phyloP scores from a whole-genome alignment of 2,888 invertebrate species.

The Leucoptera coffeella region DNA sequence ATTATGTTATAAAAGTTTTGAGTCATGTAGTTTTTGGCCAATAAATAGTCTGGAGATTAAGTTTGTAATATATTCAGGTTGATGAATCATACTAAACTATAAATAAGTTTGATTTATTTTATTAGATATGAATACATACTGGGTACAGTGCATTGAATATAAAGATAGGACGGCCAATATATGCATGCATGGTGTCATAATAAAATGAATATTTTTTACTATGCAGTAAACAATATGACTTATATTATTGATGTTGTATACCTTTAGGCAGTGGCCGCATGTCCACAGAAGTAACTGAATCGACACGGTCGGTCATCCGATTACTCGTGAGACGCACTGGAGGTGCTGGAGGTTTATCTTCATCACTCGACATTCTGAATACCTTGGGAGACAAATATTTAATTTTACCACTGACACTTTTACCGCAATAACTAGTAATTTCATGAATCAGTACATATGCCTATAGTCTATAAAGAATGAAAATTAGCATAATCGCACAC shows the following conservation, averaged over 20 bases:
- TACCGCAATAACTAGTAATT: too few relatives aligned
- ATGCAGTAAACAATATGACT: conserved; percentile 1
- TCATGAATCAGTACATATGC: too few relatives aligned
- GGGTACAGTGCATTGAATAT: not conserved
- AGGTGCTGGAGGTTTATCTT: conserved; percentile 96
- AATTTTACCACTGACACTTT: too few relatives aligned
- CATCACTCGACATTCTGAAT: conserved; percentile 89
- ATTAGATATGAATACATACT: not conserved
- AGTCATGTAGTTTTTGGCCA: too few relatives aligned
- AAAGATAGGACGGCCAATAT: not conserved
- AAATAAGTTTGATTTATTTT: not conserved
- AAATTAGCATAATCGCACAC: too few relatives aligned
- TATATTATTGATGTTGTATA: conserved; percentile 12
- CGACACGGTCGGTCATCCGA: conserved; percentile 69
- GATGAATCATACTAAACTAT: conserved; percentile 1
- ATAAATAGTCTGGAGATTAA: too few relatives aligned
- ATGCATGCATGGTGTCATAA: too few relatives aligned
- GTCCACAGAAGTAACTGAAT: conserved; percentile 80
- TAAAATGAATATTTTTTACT: not conserved
- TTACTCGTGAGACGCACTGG: conserved; percentile 94
- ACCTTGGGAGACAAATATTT: too few relatives aligned
- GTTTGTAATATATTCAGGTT: conserved; percentile 1
- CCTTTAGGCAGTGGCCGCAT: conserved; percentile 90
- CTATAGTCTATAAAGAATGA: too few relatives aligned
- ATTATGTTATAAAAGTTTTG: too few relatives aligned